Evolutionary conservation across 2,888 invertebrate genomes (phyloP).

Genomic region (Polietes domitor): DNA sequence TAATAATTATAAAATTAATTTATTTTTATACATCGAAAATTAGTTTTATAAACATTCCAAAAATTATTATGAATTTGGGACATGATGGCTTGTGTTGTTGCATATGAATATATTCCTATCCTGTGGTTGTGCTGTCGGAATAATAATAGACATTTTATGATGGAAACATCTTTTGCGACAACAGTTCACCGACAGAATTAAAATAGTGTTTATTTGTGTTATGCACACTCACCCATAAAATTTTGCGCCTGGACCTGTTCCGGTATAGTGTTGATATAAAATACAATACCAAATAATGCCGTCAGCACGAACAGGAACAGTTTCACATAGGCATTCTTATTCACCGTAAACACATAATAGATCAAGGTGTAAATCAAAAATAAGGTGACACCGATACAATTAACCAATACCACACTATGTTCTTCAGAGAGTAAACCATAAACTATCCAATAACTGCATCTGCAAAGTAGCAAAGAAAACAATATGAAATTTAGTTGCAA

Average conservation of each 20-base stretch:
- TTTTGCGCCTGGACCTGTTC: slow-evolving; percentile 82
- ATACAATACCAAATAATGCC: slow-evolving; percentile 82
- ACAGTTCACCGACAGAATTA: no score
- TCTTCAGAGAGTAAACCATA: slow-evolving; percentile 90
- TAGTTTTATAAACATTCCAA: no score
- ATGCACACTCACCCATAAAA: slow-evolving; percentile 83
- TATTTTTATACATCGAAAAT: no score
- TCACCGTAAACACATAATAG: slow-evolving; percentile 88
- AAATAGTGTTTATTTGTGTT: no score
- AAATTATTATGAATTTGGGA: no score
- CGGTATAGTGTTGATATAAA: slow-evolving; percentile 83
- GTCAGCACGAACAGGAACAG: slow-evolving; percentile 83
- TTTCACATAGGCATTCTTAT: slow-evolving; percentile 85
- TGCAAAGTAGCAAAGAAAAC: slow-evolving; percentile 76
- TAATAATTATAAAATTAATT: no score
- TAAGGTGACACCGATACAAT: slow-evolving; percentile 87
- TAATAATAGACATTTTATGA: no score
- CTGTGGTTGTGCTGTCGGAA: no score
- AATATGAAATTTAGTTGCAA: no score
- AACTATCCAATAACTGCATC: slow-evolving; percentile 89
- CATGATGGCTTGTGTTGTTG: no score
- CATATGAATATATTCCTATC: no score
- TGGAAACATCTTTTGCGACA: no score
- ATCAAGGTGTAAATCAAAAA: slow-evolving; percentile 87
- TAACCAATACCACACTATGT: slow-evolving; percentile 87